These are phyloP conservation scores for Hyperoodon ampullatus DNA, from an alignment of 2,113 vertebrate genomes.

Conservation along the genomic window DNA sequence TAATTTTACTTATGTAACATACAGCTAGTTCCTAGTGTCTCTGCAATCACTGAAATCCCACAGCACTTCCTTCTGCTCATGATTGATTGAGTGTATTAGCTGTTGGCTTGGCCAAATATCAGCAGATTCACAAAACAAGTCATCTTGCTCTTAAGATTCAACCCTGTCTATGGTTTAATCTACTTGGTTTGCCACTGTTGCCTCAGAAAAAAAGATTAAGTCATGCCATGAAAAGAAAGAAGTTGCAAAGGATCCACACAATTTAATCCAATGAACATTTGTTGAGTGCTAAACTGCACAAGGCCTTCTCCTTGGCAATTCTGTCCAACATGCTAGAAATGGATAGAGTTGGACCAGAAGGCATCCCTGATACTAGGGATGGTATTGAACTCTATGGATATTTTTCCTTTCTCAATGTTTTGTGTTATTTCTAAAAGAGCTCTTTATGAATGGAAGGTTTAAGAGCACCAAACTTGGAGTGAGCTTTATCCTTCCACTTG, in stretches of 20 bases:
- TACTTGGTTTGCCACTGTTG: background rate
- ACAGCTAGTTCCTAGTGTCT: background rate
- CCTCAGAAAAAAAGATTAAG: background rate
- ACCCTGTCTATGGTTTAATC: background rate
- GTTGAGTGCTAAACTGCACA: background rate
- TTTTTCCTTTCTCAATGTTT: background rate
- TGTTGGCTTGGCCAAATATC: background rate
- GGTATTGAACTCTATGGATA: background rate
- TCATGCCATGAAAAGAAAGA: background rate
- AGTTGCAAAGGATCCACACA: background rate
- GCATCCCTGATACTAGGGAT: background rate
- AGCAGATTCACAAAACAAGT: background rate
- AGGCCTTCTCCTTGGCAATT: background rate
- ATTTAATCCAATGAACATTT: background rate
- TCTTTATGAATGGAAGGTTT: background rate
- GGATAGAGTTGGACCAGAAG: background rate
- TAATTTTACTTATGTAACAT: background rate
- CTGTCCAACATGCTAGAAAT: background rate
- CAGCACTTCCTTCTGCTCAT: background rate
- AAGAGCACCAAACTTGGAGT: background rate
- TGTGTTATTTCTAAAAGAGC: background rate
- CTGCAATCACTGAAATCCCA: background rate
- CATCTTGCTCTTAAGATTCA: background rate
- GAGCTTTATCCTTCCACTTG: background rate
- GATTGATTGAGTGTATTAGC: background rate